A percentile compares a stretch with the other conserved stretches of the same genome.
phyloP scores from a whole-genome alignment of 2,113 vertebrate species.

The Neotragus moschatus region DNA sequence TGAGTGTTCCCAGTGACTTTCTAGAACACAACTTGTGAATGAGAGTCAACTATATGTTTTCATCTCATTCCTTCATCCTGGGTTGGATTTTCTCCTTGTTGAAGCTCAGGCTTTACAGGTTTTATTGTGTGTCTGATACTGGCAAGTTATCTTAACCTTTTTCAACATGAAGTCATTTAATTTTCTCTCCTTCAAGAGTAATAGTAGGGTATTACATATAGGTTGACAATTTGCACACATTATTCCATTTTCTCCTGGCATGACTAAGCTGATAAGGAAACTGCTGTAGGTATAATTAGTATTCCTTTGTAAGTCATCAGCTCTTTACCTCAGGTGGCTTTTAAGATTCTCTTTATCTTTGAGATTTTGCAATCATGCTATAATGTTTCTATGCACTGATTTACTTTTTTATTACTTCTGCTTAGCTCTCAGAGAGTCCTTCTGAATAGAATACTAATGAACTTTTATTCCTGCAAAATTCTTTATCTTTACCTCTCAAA shows the following conservation, averaged over 20 bases:
- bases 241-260: background rate
- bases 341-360: background rate
- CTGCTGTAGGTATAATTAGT: background rate
- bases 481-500: background rate
- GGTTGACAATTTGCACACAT: background rate
- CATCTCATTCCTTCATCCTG: background rate
- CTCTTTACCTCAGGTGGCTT: background rate
- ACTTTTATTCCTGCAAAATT: background rate
- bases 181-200: slow-evolving; percentile 25
- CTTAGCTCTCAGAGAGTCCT: background rate
- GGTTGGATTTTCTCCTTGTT: slow-evolving; percentile 20
- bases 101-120: slow-evolving; percentile 8
- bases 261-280: background rate
- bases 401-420: background rate
- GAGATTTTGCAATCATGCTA: background rate
- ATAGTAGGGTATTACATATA: background rate
- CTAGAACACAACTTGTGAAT: background rate
- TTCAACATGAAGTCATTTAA: slow-evolving; percentile 13
- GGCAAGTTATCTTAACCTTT: slow-evolving; percentile 2
- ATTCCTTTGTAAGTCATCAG: background rate
- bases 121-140: background rate
- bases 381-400: background rate
- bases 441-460: background rate
- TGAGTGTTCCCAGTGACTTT: background rate
- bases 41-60: background rate